Conservation (phyloP, 2,888 invertebrate genomes). For the Dolichomitus sp. region DNA sequence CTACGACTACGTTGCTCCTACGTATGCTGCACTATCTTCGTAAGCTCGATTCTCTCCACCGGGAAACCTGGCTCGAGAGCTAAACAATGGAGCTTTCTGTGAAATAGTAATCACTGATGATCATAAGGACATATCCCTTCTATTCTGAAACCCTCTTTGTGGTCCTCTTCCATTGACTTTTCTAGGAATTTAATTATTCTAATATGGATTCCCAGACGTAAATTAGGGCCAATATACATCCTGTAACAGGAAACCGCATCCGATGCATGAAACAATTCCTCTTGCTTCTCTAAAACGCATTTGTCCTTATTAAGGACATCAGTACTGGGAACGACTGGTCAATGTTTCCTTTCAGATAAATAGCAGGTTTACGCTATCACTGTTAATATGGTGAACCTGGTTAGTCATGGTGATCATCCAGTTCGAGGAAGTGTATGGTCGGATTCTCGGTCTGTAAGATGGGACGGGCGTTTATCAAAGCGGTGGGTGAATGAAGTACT, state of each 20-base stretch:
- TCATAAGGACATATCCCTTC: not conserved
- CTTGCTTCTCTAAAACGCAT: not conserved
- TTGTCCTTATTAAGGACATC: constrained; percentile 15
- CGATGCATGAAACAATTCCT: not conserved
- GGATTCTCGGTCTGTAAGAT: constrained; percentile 23
- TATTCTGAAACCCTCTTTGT: not conserved
- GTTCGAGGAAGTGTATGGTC: constrained; percentile 24
- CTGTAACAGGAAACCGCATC: not conserved
- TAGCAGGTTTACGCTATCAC: not conserved
- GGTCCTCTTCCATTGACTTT: not conserved
- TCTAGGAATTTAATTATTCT: not conserved
- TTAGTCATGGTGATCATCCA: constrained; percentile 33
- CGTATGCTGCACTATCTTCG: constrained; percentile 25
- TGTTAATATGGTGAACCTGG: constrained; percentile 53
- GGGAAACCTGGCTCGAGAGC: not conserved
- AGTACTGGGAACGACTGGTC: constrained; percentile 31
- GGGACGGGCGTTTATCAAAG: constrained; percentile 52
- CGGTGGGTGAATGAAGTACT: constrained; percentile 60
- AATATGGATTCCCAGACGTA: not conserved
- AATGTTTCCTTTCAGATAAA: constrained; percentile 50
- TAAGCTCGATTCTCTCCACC: not conserved
- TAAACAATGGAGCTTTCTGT: not conserved
- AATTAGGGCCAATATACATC: not conserved
- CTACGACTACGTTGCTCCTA: constrained; percentile 48
- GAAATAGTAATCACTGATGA: constrained; percentile 14